Conservation (phyloP, 1,140 invertebrate genomes). For the Nixonia krombeini region DNA sequence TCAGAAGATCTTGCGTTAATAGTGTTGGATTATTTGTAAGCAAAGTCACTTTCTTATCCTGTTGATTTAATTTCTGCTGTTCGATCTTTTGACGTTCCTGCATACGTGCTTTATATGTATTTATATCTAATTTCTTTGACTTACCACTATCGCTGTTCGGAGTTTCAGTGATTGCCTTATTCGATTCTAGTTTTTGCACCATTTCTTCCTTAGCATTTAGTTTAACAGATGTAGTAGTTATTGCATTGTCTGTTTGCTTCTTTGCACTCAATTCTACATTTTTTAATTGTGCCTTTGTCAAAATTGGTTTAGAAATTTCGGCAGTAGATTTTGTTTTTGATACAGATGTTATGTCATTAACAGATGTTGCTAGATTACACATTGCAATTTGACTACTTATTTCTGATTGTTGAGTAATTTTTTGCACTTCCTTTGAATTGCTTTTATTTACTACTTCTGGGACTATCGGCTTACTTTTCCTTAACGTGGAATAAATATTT, state of each 20-base stretch:
- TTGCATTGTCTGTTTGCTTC: background rate
- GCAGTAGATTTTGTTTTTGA: background rate
- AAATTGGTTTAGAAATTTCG: constrained; percentile 7
- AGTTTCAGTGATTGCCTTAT: too few relatives aligned
- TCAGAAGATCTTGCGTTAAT: constrained; percentile 50
- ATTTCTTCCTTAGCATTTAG: background rate
- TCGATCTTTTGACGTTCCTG: constrained; percentile 53
- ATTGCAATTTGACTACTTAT: too few relatives aligned
- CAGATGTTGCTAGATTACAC: too few relatives aligned
- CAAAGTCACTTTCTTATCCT: constrained; percentile 23
- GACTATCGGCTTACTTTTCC: background rate
- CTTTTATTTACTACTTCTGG: too few relatives aligned
- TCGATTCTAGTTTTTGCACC: too few relatives aligned
- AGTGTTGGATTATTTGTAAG: constrained; percentile 46
- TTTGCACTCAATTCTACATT: constrained; percentile 14
- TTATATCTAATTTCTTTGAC: constrained; percentile 62
- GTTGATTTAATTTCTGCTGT: constrained; percentile 18
- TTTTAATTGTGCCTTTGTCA: constrained; percentile 35
- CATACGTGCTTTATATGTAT: constrained; percentile 60
- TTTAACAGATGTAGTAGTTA: too few relatives aligned
- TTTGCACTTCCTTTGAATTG: too few relatives aligned
- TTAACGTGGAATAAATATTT: background rate
- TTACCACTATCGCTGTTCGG: constrained; percentile 18
- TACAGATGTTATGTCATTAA: too few relatives aligned
- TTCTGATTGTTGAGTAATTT: too few relatives aligned